These are phyloP conservation scores for Psettodes erumei DNA, from an alignment of 2,113 vertebrate species.

Conservation along the genomic window DNA sequence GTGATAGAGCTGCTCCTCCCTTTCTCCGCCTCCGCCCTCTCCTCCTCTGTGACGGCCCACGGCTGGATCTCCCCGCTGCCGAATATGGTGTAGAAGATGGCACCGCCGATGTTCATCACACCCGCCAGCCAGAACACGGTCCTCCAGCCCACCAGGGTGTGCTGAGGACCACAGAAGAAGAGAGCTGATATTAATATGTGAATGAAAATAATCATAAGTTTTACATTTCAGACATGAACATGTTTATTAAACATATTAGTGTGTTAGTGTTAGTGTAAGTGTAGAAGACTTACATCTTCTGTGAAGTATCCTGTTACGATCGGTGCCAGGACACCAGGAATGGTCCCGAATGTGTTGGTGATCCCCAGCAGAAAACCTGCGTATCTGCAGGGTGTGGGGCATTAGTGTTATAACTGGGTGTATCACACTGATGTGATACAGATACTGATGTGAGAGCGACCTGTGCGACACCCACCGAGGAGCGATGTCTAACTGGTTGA, in stretches of 20 bases:
- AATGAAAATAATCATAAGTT: too few species aligned
- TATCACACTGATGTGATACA: too few species aligned
- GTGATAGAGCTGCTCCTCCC: slow-evolving; percentile 25
- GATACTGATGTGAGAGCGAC: too few species aligned
- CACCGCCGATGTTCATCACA: slow-evolving; percentile 72
- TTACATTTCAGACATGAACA: too few species aligned
- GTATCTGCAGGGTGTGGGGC: slow-evolving; percentile 68
- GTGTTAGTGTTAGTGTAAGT: too few species aligned
- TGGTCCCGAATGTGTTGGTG: slow-evolving; percentile 84
- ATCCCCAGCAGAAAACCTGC: slow-evolving; percentile 83
- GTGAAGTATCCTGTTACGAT: slow-evolving; percentile 79
- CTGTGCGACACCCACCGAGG: slow-evolving; percentile 74
- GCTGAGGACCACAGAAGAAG: slow-evolving; percentile 65
- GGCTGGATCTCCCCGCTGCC: slow-evolving; percentile 79
- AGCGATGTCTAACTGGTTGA: slow-evolving; percentile 88
- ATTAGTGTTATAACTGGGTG: too few species aligned
- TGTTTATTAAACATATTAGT: too few species aligned
- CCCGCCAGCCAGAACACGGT: slow-evolving; percentile 81
- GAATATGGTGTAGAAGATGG: slow-evolving; percentile 73
- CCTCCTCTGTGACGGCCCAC: slow-evolving; percentile 80
- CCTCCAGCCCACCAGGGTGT: slow-evolving; percentile 79
- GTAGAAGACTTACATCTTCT: slow-evolving; percentile 79
- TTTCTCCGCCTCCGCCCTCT: slow-evolving; percentile 39
- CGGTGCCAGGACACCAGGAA: slow-evolving; percentile 80
- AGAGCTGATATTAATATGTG: not conserved